Percentiles rank a stretch among this genome's conserved stretches.
phyloP scores from a whole-genome alignment of 1,140 invertebrate species.

The Drosophila jambulina region DNA sequence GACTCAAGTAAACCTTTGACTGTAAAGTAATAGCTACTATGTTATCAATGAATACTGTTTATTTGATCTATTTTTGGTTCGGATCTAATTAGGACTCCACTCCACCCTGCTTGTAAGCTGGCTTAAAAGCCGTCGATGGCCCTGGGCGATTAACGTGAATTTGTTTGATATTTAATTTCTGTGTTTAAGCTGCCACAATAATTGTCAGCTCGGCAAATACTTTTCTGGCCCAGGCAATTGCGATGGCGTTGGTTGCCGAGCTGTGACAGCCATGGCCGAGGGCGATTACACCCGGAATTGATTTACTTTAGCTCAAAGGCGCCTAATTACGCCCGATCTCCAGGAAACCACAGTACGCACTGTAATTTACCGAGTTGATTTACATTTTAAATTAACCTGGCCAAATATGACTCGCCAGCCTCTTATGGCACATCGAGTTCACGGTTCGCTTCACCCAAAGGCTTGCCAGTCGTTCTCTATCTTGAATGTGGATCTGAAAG shows the following conservation, averaged over 20 bases:
- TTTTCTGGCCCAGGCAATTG: conserved; percentile 6
- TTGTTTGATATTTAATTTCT: conserved; percentile 67
- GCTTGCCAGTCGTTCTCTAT: conserved; percentile 25
- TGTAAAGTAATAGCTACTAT: not conserved
- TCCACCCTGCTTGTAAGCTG: conserved; percentile 4
- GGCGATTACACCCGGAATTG: conserved; percentile 61
- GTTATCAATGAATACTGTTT: not conserved
- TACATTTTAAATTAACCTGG: conserved; percentile 44
- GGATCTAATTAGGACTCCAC: conserved; percentile 41
- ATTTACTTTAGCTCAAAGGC: conserved; percentile 56
- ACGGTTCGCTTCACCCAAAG: conserved; percentile 46
- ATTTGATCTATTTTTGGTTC: not conserved
- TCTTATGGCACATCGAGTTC: conserved; percentile 28
- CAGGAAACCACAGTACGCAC: conserved; percentile 19
- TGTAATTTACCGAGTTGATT: conserved; percentile 33
- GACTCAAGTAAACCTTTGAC: not conserved
- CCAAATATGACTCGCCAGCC: conserved; percentile 54
- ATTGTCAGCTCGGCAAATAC: conserved; percentile 50
- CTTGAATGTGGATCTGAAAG: conserved; percentile 33
- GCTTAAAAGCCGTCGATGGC: conserved; percentile 33
- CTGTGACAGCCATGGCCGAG: conserved; percentile 52
- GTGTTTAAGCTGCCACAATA: conserved; percentile 44
- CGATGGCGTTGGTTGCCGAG: conserved; percentile 28
- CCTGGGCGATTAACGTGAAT: conserved; percentile 25
- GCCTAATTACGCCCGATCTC: conserved; percentile 38